phyloP scores from a whole-genome alignment of 2,113 vertebrate species.

The Cisticola juncidis region DNA sequence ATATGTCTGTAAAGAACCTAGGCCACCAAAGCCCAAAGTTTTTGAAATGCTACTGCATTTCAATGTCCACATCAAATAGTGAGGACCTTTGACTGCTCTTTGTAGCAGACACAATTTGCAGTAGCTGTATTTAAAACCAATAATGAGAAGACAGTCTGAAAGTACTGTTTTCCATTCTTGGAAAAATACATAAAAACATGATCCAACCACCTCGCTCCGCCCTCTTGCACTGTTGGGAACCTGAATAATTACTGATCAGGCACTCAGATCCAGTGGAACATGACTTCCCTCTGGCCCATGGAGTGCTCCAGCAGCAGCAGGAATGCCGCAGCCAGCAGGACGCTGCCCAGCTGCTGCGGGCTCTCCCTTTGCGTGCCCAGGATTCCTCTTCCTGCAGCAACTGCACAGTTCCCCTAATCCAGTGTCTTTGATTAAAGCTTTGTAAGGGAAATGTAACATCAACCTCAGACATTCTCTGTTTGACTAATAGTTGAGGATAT shows the following conservation, averaged over 20 bases:
- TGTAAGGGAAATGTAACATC: not conserved
- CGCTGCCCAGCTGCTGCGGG: not conserved
- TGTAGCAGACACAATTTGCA: not conserved
- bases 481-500: not conserved
- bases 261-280: not conserved
- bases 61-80: not conserved
- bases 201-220: not conserved
- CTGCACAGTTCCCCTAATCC: not conserved
- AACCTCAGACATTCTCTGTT: not conserved
- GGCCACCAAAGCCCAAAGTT: not conserved
- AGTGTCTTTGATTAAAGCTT: not conserved
- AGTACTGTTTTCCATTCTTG: not conserved
- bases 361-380: not conserved
- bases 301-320: not conserved
- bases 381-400: slow-evolving; percentile 7
- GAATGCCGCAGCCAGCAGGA: not conserved
- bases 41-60: not conserved
- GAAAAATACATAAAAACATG: not conserved
- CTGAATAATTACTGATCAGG: not conserved
- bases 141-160: not conserved
- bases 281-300: fast-evolving
- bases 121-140: not conserved
- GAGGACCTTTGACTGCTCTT: not conserved
- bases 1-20: not conserved
- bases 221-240: not conserved